A percentile compares a stretch with the other conserved stretches of the same genome.
phyloP scores from a whole-genome alignment of 2,888 invertebrate genomes.

The Eupithecia abbreviata region DNA sequence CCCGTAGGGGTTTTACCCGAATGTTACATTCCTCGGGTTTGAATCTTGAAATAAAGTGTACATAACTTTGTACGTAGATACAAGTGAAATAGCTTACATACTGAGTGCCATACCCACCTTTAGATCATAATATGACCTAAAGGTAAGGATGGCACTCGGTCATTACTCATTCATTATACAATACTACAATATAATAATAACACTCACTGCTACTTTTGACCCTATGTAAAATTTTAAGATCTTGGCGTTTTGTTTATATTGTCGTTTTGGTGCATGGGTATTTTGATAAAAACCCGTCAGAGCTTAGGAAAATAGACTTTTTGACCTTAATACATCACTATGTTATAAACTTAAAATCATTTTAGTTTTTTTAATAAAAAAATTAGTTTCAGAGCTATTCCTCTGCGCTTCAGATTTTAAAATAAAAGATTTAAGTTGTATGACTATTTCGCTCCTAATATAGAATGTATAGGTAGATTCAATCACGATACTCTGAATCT shows the following conservation, averaged over 20 bases:
- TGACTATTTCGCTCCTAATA: not conserved
- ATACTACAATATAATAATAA: no score
- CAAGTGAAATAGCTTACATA: no score
- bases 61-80: no score
- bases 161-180: no score
- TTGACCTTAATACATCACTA: not conserved
- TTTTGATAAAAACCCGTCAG: not conserved
- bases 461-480: not conserved
- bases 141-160: no score
- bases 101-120: no score
- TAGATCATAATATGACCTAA: no score
- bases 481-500: not conserved
- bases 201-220: no score
- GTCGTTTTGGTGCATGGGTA: not conserved
- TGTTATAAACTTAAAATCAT: not conserved
- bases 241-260: not conserved
- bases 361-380: not conserved
- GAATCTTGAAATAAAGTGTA: no score
- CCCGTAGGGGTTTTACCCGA: no score
- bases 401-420: not conserved
- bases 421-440: not conserved
- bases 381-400: not conserved
- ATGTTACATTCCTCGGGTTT: no score
- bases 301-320: not conserved
- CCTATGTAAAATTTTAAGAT: not conserved